Conservation (phyloP, 2,113 vertebrate genomes). For the Ellobius talpinus region DNA sequence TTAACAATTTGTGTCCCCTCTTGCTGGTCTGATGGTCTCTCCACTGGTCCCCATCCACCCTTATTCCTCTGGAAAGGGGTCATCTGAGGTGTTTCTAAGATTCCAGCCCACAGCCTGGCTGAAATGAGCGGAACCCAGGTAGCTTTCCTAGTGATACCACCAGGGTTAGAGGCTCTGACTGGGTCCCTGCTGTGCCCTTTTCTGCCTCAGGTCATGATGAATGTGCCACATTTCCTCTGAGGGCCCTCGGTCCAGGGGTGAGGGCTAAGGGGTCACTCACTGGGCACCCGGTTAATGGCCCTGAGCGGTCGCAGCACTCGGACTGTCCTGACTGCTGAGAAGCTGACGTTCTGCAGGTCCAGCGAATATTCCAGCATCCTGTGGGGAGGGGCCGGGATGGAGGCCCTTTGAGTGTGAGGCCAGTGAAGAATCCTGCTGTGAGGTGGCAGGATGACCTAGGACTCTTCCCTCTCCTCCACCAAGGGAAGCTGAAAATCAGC, state of each 20-base stretch:
- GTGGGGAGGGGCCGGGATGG: slow-evolving; percentile 73
- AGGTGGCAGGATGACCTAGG: background rate
- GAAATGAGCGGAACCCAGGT: background rate
- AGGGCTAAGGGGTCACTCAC: slow-evolving; percentile 88
- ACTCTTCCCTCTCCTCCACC: slow-evolving; percentile 2
- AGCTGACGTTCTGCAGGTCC: slow-evolving; percentile 98
- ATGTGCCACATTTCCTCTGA: slow-evolving; percentile 23
- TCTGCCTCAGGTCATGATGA: background rate
- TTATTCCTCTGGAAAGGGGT: background rate
- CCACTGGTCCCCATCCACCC: background rate
- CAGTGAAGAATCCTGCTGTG: slow-evolving; percentile 27
- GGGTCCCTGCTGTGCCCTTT: background rate
- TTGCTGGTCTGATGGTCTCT: background rate
- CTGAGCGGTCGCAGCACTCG: slow-evolving; percentile 96
- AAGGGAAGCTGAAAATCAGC: background rate
- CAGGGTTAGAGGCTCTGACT: background rate
- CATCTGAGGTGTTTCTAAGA: slow-evolving; percentile 32
- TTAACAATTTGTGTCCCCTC: background rate
- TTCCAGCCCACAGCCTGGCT: slow-evolving; percentile 13
- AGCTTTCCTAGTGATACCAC: background rate
- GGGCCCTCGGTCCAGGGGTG: slow-evolving; percentile 46
- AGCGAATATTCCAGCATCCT: slow-evolving; percentile 99
- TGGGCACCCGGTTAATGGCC: slow-evolving; percentile 99
- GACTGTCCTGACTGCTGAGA: slow-evolving; percentile 97
- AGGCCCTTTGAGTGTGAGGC: slow-evolving; percentile 73